These are phyloP conservation scores for Aphis gossypii DNA, from an alignment of 1,140 invertebrate species.

Conservation along the genomic window DNA sequence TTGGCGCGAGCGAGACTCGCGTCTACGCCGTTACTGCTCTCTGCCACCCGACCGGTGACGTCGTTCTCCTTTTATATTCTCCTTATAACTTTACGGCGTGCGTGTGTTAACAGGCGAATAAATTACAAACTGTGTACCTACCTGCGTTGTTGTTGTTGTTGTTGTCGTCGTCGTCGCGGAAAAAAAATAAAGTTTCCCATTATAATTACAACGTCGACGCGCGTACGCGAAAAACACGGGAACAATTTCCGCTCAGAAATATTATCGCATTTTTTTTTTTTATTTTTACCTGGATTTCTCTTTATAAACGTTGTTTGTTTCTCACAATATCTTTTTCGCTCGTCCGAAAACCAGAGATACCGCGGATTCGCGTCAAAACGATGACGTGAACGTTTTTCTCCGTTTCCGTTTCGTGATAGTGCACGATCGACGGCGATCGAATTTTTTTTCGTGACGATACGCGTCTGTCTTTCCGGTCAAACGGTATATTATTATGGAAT, in stretches of 20 bases:
- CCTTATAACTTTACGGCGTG: neutral
- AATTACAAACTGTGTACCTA: constrained; percentile 6
- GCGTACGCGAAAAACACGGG: neutral
- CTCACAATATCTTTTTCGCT: neutral
- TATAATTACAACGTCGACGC: neutral
- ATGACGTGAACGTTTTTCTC: neutral
- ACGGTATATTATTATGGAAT: neutral
- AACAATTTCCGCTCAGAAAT: neutral
- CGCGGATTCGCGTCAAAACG: too few relatives aligned
- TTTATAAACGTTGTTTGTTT: neutral
- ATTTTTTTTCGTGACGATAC: neutral
- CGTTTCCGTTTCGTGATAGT: neutral
- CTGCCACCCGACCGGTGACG: neutral
- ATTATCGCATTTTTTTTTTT: neutral
- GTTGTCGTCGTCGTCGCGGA: neutral
- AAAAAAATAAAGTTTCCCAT: constrained; percentile 21
- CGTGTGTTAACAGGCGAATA: constrained; percentile 41
- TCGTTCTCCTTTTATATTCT: neutral
- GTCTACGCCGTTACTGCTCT: neutral
- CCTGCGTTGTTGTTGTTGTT: neutral
- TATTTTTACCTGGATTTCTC: neutral
- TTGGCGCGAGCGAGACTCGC: neutral
- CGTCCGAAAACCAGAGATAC: neutral
- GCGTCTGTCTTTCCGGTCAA: constrained; percentile 7
- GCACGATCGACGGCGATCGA: neutral